Percentiles rank a stretch among this genome's conserved stretches.
These are phyloP conservation scores for Loriculus beryllinus DNA, from an alignment of 2,797 vertebrate species.

Conservation along the genomic window DNA sequence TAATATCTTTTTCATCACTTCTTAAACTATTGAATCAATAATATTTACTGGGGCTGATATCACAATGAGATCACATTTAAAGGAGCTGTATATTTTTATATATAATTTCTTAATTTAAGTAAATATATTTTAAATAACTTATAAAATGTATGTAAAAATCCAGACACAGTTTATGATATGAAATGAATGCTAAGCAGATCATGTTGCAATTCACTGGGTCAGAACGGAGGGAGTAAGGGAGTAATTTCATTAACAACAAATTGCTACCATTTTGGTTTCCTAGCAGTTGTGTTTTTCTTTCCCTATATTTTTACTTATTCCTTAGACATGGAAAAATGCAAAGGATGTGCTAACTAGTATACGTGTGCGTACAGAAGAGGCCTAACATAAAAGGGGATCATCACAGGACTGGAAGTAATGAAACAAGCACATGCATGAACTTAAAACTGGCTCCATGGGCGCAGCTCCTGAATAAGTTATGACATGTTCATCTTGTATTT, in stretches of 20 bases:
- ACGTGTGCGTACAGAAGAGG: background rate
- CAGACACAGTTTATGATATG: background rate
- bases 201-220: background rate
- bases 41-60: background rate
- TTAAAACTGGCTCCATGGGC: background rate
- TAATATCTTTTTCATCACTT: background rate
- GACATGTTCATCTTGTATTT: background rate
- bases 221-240: background rate
- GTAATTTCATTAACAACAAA: background rate
- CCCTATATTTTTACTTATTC: background rate
- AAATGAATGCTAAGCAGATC: background rate
- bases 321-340: background rate
- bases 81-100: background rate
- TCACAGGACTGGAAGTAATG: background rate
- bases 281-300: background rate
- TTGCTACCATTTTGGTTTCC: background rate
- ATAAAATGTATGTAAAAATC: background rate
- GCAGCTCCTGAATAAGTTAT: background rate
- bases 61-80: background rate
- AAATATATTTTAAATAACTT: background rate
- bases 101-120: background rate
- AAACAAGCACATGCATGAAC: rapidly evolving
- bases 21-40: background rate
- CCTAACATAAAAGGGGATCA: background rate
- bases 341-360: background rate